Conservation (phyloP, 2,797 vertebrate species). For the Jordanella pulchra region DNA sequence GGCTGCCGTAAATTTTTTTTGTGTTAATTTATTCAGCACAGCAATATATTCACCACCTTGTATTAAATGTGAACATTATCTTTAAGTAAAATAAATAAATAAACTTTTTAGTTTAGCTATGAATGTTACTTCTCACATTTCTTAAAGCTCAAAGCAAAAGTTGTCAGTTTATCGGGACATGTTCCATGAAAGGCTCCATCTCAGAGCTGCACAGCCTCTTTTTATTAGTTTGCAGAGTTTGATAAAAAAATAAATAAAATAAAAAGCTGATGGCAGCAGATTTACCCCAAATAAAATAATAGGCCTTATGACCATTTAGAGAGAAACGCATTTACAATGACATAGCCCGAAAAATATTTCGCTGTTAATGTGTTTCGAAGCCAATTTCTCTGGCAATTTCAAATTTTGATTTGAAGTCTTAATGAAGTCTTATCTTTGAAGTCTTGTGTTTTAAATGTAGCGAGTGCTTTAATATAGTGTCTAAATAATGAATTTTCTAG, state of each 20-base stretch:
- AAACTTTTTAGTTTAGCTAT: not conserved
- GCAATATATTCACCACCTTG: not conserved
- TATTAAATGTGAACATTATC: not conserved
- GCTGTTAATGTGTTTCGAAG: not conserved
- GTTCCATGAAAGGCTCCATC: not conserved
- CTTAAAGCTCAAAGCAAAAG: not conserved
- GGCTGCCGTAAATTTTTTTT: no score
- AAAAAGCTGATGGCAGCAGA: constrained; percentile 62
- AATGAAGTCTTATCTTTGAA: not conserved
- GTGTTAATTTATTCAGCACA: not conserved
- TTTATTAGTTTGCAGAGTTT: constrained; percentile 59
- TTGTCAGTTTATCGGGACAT: not conserved
- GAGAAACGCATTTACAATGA: no score
- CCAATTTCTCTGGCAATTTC: not conserved
- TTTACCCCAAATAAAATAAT: constrained; percentile 68
- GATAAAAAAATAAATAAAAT: constrained; percentile 6
- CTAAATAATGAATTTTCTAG: not conserved
- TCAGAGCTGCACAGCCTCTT: not conserved
- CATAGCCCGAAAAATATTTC: not conserved
- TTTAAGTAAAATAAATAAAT: not conserved
- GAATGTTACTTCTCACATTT: not conserved
- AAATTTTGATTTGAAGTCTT: not conserved
- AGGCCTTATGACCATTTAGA: not conserved
- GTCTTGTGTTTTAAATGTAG: not conserved
- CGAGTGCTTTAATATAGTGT: not conserved